Evolutionary conservation across 2,888 invertebrate species (phyloP).

Genomic region (Serrognathus titanus): DNA sequence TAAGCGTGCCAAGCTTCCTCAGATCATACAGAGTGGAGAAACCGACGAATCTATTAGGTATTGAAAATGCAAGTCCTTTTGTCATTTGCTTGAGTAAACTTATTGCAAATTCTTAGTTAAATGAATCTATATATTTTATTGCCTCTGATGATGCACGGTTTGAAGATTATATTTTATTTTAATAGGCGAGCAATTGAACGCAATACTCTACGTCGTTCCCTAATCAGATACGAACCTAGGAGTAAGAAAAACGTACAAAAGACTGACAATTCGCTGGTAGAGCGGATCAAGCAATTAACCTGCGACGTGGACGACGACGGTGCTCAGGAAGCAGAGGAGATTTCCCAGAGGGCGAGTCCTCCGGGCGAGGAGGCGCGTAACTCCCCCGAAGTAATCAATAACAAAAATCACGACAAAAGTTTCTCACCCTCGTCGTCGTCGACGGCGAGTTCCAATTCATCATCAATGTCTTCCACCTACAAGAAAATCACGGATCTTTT

Average conservation of each 20-base stretch:
- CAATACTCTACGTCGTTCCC: constrained; percentile 75
- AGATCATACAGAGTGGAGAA: constrained; percentile 51
- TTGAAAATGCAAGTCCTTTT: too few species aligned
- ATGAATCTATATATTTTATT: too few species aligned
- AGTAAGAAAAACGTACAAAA: constrained; percentile 52
- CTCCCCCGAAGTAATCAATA: constrained; percentile 34
- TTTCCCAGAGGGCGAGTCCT: constrained; percentile 59
- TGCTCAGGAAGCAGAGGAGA: constrained; percentile 42
- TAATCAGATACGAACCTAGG: constrained; percentile 62
- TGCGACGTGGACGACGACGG: constrained; percentile 76
- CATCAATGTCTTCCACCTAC: constrained; percentile 62
- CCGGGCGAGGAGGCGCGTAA: constrained; percentile 61
- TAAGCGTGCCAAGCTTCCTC: constrained; percentile 54
- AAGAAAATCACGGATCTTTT: constrained; percentile 61
- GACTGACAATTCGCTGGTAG: constrained; percentile 76
- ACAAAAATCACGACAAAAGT: constrained; percentile 53
- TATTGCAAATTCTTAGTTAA: too few species aligned
- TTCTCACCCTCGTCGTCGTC: constrained; percentile 58
- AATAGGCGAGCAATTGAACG: constrained; percentile 68
- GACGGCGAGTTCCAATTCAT: constrained; percentile 56
- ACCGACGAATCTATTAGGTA: constrained; percentile 65
- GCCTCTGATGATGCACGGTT: not conserved
- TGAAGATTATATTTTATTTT: not conserved
- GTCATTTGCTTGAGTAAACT: too few species aligned
- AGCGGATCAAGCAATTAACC: constrained; percentile 80